Conservation (phyloP, 2,113 vertebrate species). For the Damaliscus lunatus region DNA sequence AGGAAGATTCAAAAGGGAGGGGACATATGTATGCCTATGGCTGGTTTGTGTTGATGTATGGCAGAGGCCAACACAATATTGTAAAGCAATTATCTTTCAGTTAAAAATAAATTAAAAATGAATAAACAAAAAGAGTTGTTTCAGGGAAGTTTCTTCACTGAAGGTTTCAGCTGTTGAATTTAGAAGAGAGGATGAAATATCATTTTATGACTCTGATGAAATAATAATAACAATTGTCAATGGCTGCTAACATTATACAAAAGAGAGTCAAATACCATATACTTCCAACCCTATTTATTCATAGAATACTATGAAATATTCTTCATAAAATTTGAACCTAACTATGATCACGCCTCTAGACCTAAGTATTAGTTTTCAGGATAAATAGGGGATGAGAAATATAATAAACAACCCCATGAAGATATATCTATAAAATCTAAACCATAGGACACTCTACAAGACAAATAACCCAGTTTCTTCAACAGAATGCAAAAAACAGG, state of each 20-base stretch:
- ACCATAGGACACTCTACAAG: neutral
- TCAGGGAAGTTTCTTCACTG: neutral
- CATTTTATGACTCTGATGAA: neutral
- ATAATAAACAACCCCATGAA: neutral
- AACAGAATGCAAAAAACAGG: neutral
- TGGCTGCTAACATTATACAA: neutral
- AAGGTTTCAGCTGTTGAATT: neutral
- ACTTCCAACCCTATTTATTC: neutral
- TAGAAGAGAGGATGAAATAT: neutral
- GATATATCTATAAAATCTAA: neutral
- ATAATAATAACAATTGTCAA: neutral
- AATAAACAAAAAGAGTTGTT: neutral
- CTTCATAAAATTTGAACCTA: neutral
- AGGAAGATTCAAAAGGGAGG: neutral
- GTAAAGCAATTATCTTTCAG: neutral
- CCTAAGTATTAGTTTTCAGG: neutral
- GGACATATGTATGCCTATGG: neutral
- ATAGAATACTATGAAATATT: neutral
- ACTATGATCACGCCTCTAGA: neutral
- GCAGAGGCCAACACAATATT: neutral
- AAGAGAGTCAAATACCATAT: neutral
- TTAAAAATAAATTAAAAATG: neutral
- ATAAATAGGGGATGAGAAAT: neutral
- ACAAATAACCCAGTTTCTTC: neutral
- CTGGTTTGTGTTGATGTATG: neutral